Conservation (phyloP, 2,797 vertebrate species). For the Poeciliopsis gracilis region DNA sequence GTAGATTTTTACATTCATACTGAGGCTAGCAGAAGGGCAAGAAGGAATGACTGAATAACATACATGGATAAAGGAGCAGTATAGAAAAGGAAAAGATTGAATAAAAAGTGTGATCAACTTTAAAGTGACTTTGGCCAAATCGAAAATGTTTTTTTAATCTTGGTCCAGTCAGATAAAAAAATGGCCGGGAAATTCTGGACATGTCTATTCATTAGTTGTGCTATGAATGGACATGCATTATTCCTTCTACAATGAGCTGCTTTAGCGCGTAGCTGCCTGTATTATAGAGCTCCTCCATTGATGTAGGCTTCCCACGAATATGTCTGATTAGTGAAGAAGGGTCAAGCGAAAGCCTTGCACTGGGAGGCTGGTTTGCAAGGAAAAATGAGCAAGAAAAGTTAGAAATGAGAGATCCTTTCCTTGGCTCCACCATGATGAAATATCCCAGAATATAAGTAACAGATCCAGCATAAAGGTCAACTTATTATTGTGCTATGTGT, state of each 20-base stretch:
- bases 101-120: background rate
- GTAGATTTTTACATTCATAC: background rate
- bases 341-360: constrained; percentile 67
- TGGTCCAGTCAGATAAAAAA: constrained; percentile 43
- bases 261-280: constrained; percentile 52
- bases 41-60: background rate
- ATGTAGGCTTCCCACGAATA: constrained; percentile 52
- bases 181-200: background rate
- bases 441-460: constrained; percentile 68
- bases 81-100: background rate
- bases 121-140: background rate
- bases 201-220: background rate
- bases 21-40: background rate
- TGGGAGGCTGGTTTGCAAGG: constrained; percentile 60
- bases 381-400: constrained; percentile 28
- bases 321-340: constrained; percentile 60
- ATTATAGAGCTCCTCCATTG: constrained; percentile 64
- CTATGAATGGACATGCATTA: constrained; percentile 52
- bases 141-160: constrained; percentile 34
- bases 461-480: constrained; percentile 70
- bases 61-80: background rate
- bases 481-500: constrained; percentile 60
- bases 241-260: constrained; percentile 59
- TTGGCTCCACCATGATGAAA: constrained; percentile 66
- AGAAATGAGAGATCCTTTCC: constrained; percentile 60